phyloP scores from a whole-genome alignment of 1,140 invertebrate genomes.

The Goniozus legneri region DNA sequence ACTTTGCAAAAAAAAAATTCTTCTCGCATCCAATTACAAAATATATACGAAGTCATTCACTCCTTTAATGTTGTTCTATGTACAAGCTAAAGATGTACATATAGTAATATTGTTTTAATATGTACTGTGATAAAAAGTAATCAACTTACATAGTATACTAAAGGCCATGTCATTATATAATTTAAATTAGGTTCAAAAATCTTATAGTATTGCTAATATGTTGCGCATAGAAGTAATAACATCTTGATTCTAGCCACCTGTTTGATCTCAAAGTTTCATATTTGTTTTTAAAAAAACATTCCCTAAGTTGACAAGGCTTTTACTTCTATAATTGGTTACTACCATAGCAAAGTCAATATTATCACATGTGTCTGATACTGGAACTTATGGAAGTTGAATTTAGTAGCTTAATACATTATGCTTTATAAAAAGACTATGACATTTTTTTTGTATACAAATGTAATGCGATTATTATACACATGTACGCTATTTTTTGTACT shows the following conservation, averaged over 20 bases:
- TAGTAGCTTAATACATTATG: slow-evolving; percentile 14
- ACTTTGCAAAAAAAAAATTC: slow-evolving; percentile 16
- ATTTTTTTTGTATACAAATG: slow-evolving; percentile 15
- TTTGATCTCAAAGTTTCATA: slow-evolving; percentile 10
- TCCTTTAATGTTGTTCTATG: slow-evolving; percentile 20
- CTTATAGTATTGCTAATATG: slow-evolving; percentile 8
- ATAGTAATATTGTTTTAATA: slow-evolving; percentile 18
- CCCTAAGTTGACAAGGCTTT: slow-evolving; percentile 5
- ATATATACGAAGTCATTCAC: slow-evolving; percentile 27
- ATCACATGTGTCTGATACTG: slow-evolving; percentile 10
- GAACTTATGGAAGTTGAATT: slow-evolving; percentile 13
- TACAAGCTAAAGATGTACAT: slow-evolving; percentile 30
- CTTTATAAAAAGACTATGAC: slow-evolving; percentile 22
- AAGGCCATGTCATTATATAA: slow-evolving; percentile 25
- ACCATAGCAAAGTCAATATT: slow-evolving; percentile 11
- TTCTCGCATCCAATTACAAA: slow-evolving; percentile 29
- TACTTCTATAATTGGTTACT: slow-evolving; percentile 10
- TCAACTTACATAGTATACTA: slow-evolving; percentile 22
- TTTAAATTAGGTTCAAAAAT: slow-evolving; percentile 18
- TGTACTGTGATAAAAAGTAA: slow-evolving; percentile 26
- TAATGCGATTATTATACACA: slow-evolving; percentile 14
- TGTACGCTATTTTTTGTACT: background rate
- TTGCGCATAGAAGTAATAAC: slow-evolving; percentile 10
- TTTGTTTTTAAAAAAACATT: slow-evolving; percentile 12
- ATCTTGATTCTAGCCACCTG: background rate